A percentile compares a stretch with the other conserved stretches of the same genome.
Conservation (phyloP, 2,888 invertebrate species). For the Rambutsinella grinnellia region DNA sequence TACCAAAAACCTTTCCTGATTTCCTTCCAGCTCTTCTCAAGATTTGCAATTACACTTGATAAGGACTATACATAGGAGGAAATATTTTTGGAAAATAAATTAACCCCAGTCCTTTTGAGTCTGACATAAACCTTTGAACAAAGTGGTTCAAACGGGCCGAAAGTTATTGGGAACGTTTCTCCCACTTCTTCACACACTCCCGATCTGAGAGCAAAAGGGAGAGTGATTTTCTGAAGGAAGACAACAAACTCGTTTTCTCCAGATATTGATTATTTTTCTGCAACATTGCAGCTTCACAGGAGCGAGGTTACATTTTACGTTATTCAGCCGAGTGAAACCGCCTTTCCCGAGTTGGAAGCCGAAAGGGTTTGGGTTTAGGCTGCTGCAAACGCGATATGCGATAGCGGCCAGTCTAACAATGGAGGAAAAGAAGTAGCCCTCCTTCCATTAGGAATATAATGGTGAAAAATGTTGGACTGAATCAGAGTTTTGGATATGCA, state of each 20-base stretch:
- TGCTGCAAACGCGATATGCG: background rate
- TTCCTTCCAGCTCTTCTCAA: too few species aligned
- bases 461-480: slow-evolving; percentile 18
- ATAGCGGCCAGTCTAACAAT: too few species aligned
- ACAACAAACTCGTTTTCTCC: slow-evolving; percentile 10
- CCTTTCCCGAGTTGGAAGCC: slow-evolving; percentile 44
- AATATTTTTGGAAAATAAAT: background rate
- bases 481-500: slow-evolving; percentile 2
- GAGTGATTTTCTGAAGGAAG: slow-evolving; percentile 5
- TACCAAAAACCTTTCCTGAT: too few species aligned
- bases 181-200: background rate
- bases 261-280: slow-evolving; percentile 55
- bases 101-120: background rate
- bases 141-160: background rate
- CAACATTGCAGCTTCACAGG: slow-evolving; percentile 49
- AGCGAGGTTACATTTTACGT: slow-evolving; percentile 35
- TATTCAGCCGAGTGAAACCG: slow-evolving; percentile 43
- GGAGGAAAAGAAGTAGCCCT: background rate
- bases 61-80: background rate
- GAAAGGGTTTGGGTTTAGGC: slow-evolving; percentile 10
- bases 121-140: background rate
- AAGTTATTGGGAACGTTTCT: background rate
- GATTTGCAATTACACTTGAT: background rate
- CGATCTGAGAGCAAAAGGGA: background rate
- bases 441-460: background rate